Evolutionary conservation across 2,888 invertebrate species (phyloP), one percentile per base, ranked within the genome.

Genomic region (Pterostichus madidus): DNA sequence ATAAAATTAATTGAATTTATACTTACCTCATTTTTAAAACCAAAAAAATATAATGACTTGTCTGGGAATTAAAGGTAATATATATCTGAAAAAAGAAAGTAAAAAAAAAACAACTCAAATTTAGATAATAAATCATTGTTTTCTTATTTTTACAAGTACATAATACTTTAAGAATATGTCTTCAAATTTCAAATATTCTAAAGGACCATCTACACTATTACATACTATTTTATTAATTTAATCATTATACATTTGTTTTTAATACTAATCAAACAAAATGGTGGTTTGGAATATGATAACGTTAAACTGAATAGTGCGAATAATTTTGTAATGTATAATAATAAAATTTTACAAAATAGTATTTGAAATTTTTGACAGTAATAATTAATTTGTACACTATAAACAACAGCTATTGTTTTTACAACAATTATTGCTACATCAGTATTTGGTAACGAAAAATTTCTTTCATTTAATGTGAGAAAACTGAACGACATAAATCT

Each of bases 361-460:
- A 46, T 83, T 77, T 73, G 35, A 71, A 52, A 35, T 35, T 80
- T 75, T 75, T 75, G 56, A 81, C 81, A 59, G 53, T 24, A 24
- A 3, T 2, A 24, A 2, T 0, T 61, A 49, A 49, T 80, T 76
- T 83, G 82, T 83, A 83, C 82, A 83, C 64, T 83, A 83, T 83
- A 13, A 76, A 77, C 71, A 80, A 80, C 82, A 83, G 35, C 31
- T 52, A 83, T 8, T 39, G 24, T 76, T 77, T 80, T 31, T 83
- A 83, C 82, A 83, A 76, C 76, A 61, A 83, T 81, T 81, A 80
- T 81, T 81, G 75, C 75, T 81, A 75, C 71, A 61, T 53, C n/a
- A 8, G 13, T 61, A 61, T 75, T 81, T 71, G 75, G 59, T 80
- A 73, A 35, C 56, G 35, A 52, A 73, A 53, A 80, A 7, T 64